Evolutionary conservation across 2,113 vertebrate species (phyloP).

Genomic region (Phrynosoma blainvillii): DNA sequence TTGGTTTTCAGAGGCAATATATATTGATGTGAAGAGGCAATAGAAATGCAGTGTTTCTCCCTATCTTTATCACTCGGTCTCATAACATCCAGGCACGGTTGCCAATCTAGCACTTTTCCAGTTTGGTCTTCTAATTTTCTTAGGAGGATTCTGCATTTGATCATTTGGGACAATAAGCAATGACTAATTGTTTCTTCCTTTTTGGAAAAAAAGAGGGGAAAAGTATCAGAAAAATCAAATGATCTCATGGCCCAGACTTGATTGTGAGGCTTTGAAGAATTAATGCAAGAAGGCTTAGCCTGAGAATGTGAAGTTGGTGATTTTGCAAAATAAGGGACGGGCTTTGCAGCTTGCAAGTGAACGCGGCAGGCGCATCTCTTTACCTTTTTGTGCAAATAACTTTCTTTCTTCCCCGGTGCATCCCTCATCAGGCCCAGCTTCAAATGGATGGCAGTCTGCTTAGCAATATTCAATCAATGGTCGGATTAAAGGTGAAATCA

Average conservation of each 20-base stretch:
- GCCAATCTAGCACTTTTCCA: no score
- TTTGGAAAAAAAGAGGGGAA: no score
- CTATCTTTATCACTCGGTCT: no score
- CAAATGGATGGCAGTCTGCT: constrained; percentile 70
- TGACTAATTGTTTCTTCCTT: neutral
- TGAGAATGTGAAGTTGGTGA: constrained; percentile 26
- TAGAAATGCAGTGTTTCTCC: neutral
- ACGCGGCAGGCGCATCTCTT: constrained; percentile 50
- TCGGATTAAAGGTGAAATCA: constrained; percentile 80
- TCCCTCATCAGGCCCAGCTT: constrained; percentile 73
- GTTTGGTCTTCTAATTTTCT: no score
- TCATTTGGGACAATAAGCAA: neutral
- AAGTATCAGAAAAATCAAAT: neutral
- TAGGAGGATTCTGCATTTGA: no score
- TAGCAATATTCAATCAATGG: constrained; percentile 78
- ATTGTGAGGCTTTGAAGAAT: neutral
- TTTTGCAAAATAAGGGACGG: constrained; percentile 16
- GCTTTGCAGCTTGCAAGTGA: constrained; percentile 1
- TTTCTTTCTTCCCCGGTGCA: constrained; percentile 62
- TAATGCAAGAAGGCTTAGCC: neutral
- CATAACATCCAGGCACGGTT: no score
- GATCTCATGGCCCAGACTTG: neutral
- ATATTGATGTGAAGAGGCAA: neutral
- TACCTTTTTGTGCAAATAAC: constrained; percentile 67
- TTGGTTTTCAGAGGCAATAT: neutral